phyloP scores from a whole-genome alignment of 2,797 vertebrate species.

The Florisuga fusca region DNA sequence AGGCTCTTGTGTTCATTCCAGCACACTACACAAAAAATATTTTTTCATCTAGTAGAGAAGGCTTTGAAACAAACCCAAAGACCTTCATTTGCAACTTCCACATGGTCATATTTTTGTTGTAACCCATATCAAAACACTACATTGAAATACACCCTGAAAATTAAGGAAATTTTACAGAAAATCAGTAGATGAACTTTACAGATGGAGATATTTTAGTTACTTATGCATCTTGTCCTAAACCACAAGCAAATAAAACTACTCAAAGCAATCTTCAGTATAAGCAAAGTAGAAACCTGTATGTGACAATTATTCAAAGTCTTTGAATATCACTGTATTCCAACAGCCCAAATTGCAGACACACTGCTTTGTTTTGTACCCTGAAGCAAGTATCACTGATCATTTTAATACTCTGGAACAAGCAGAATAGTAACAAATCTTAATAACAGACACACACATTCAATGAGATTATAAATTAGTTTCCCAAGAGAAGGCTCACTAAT shows the following conservation, averaged over 20 bases:
- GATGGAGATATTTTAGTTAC: not conserved
- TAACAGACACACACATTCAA: conserved; percentile 56
- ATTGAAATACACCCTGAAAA: not conserved
- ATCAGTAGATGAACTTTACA: not conserved
- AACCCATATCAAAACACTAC: not conserved
- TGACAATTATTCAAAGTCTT: not conserved
- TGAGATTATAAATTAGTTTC: conserved; percentile 64
- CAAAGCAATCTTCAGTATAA: not conserved
- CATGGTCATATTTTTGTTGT: not conserved
- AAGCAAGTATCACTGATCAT: not conserved
- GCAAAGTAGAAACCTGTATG: not conserved
- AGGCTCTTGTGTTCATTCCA: not conserved
- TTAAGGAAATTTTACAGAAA: not conserved
- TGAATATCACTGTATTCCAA: not conserved
- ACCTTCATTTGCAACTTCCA: not conserved
- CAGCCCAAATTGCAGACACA: not conserved
- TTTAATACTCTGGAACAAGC: conserved; percentile 27
- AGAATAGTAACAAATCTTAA: conserved; percentile 50
- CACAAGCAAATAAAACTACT: not conserved
- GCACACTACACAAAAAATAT: not conserved
- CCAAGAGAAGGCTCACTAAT: conserved; percentile 61
- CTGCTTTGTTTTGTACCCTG: not conserved
- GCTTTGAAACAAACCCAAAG: not conserved
- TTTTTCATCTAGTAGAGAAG: not conserved
- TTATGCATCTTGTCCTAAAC: not conserved